phyloP scores from a whole-genome alignment of 2,113 vertebrate genomes.

The Pica pica region DNA sequence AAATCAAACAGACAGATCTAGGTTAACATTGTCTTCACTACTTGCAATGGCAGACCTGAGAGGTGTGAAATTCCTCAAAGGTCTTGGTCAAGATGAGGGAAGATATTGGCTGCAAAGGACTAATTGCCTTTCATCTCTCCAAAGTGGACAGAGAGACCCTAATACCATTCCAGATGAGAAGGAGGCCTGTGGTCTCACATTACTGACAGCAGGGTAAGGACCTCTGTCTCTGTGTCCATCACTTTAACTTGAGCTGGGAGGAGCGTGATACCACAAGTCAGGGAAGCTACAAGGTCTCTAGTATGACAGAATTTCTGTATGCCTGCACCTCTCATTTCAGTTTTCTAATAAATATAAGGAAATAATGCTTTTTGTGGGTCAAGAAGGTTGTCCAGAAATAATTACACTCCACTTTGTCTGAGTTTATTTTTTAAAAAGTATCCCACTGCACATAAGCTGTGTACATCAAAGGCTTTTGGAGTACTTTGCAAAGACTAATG shows the following conservation, averaged over 20 bases:
- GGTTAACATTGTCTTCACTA: neutral
- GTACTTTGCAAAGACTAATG: neutral
- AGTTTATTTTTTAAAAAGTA: neutral
- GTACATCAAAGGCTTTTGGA: neutral
- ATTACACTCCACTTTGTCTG: neutral
- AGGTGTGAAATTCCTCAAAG: neutral
- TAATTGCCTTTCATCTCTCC: neutral
- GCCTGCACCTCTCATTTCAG: neutral
- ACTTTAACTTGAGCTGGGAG: neutral
- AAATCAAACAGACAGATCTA: neutral
- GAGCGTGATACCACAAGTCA: fast-evolving
- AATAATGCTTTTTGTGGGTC: neutral
- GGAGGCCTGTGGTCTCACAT: neutral
- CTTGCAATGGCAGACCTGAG: neutral
- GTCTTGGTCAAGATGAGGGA: neutral
- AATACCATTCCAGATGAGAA: neutral
- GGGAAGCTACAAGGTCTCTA: neutral
- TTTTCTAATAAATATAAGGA: neutral
- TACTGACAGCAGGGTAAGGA: neutral
- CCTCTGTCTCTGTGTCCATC: neutral
- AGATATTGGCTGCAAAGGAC: neutral
- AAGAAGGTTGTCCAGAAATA: neutral
- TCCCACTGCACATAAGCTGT: neutral
- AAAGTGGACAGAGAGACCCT: neutral
- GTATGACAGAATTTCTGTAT: neutral